Evolutionary conservation across 2,888 invertebrate species (phyloP).

Genomic region (Xanthia icteritia): DNA sequence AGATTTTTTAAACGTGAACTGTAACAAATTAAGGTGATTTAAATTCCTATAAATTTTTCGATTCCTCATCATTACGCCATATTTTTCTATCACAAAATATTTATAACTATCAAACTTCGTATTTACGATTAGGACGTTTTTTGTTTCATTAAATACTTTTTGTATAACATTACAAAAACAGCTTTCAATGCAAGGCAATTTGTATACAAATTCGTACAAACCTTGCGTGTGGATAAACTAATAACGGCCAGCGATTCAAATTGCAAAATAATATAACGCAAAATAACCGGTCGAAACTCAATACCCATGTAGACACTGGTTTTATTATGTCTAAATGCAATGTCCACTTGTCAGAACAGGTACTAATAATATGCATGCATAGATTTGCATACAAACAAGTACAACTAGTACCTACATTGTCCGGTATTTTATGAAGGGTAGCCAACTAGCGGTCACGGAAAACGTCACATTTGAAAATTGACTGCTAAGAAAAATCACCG

Average conservation of each 20-base stretch:
- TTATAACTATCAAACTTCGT: background rate
- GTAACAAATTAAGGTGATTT: conserved; percentile 34
- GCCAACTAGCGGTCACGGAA: background rate
- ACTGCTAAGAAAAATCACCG: background rate
- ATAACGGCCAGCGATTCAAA: conserved; percentile 50
- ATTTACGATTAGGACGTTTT: background rate
- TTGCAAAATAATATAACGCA: conserved; percentile 63
- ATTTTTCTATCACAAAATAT: conserved; percentile 4
- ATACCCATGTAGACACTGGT: conserved; percentile 63
- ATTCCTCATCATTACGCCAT: conserved; percentile 1
- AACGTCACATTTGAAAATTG: background rate
- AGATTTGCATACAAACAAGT: conserved; percentile 39
- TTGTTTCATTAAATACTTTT: conserved; percentile 10
- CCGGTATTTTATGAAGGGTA: conserved; percentile 19
- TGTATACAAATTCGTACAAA: conserved; percentile 36
- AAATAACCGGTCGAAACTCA: conserved; percentile 55
- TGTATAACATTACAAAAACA: conserved; percentile 30
- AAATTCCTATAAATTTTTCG: background rate
- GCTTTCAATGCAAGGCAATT: conserved; percentile 18
- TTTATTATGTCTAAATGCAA: conserved; percentile 56
- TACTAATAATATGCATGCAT: conserved; percentile 34
- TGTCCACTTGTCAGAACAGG: conserved; percentile 32
- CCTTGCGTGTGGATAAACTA: conserved; percentile 53
- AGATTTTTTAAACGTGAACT: conserved; percentile 35
- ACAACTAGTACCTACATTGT: background rate